Percentiles rank a stretch among this genome's conserved stretches.
phyloP scores from a whole-genome alignment of 2,888 invertebrate genomes.

The Chaetogeoica ovagalla region DNA sequence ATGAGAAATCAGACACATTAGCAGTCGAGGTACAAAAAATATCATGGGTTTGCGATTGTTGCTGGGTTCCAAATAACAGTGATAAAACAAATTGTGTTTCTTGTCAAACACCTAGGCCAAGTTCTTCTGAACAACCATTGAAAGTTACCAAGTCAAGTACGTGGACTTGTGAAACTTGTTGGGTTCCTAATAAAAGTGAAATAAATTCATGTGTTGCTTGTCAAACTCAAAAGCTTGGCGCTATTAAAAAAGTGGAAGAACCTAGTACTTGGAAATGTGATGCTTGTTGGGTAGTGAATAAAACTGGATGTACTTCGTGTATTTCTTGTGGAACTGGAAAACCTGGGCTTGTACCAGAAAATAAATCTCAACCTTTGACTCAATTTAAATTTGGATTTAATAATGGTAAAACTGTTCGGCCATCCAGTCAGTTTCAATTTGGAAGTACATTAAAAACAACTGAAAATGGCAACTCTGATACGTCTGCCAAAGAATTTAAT shows the following conservation, averaged over 20 bases:
- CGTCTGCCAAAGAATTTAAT: conserved; percentile 5
- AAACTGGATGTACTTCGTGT: conserved; percentile 62
- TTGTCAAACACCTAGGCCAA: conserved; percentile 60
- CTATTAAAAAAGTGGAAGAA: conserved; percentile 60
- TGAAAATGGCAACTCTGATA: conserved; percentile 1
- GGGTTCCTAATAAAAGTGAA: conserved; percentile 40
- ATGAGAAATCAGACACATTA: neutral
- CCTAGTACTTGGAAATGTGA: conserved; percentile 66
- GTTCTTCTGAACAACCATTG: conserved; percentile 24
- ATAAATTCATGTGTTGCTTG: conserved; percentile 33
- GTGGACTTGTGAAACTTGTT: conserved; percentile 22
- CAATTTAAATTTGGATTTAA: conserved; percentile 54
- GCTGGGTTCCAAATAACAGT: conserved; percentile 66
- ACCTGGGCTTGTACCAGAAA: conserved; percentile 59
- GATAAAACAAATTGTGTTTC: conserved; percentile 63
- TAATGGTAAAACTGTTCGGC: conserved; percentile 21
- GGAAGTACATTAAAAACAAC: neutral
- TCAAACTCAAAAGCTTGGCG: conserved; percentile 50
- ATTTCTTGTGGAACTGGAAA: conserved; percentile 66
- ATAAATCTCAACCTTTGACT: conserved; percentile 39
- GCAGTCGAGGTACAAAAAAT: neutral
- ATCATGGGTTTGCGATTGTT: conserved; percentile 69
- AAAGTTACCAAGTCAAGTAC: conserved; percentile 27
- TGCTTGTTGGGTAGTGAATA: conserved; percentile 67
- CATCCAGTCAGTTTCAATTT: conserved; percentile 21